Evolutionary conservation across 2,888 invertebrate genomes (phyloP).

Genomic region (Imbricaverruca yamaguchii): DNA sequence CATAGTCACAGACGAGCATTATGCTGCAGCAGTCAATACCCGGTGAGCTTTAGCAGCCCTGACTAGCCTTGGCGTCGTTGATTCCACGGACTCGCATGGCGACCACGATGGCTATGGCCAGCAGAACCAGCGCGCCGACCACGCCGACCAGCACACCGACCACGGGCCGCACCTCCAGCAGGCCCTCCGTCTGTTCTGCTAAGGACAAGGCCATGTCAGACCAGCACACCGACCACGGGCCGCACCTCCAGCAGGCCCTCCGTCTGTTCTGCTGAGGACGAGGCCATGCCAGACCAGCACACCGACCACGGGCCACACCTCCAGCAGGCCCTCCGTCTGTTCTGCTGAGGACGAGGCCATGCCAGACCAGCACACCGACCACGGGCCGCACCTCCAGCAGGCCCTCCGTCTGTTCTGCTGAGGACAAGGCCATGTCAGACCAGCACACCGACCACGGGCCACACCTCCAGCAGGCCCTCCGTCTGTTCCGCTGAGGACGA

Average conservation of each 20-base stretch:
- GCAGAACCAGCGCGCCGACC: constrained; percentile 3
- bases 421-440: background rate
- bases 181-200: background rate
- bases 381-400: background rate
- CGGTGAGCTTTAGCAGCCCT: background rate
- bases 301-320: constrained; percentile 9
- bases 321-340: background rate
- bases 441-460: constrained; percentile 9
- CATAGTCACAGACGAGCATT: no score
- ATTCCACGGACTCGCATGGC: constrained; percentile 3
- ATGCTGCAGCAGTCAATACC: background rate
- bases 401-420: background rate
- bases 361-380: background rate
- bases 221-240: background rate
- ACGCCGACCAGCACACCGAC: background rate
- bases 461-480: constrained; percentile 1
- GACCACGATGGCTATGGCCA: background rate
- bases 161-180: constrained; percentile 15
- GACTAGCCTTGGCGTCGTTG: background rate
- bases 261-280: no score
- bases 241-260: background rate
- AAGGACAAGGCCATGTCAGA: background rate
- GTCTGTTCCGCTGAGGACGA: background rate
- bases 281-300: background rate
- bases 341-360: background rate